Percentiles rank a stretch among this genome's conserved stretches.
Evolutionary conservation across 2,113 vertebrate genomes (phyloP).

Genomic region (Hystrix brachyura): DNA sequence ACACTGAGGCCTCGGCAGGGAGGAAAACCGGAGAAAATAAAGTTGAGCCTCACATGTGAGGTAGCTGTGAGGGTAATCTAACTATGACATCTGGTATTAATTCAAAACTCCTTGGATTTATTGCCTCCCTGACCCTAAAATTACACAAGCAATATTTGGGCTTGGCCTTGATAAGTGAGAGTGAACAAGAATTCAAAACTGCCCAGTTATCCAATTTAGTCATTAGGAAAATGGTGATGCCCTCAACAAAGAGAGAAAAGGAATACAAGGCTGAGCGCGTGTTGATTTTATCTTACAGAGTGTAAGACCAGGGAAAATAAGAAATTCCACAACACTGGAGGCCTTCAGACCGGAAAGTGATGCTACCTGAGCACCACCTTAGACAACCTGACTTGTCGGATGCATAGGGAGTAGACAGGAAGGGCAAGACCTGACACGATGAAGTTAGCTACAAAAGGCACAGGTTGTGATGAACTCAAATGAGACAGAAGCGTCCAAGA

Average conservation of each 20-base stretch:
- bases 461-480: background rate
- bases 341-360: background rate
- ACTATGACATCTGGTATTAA: background rate
- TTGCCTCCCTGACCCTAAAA: background rate
- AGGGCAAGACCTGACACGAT: background rate
- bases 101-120: rapidly evolving
- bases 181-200: background rate
- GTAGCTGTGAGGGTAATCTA: background rate
- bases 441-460: background rate
- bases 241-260: background rate
- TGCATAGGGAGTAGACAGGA: rapidly evolving
- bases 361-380: background rate
- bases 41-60: background rate
- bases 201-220: background rate
- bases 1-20: background rate
- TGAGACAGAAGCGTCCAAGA: background rate
- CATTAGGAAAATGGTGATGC: background rate
- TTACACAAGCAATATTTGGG: background rate
- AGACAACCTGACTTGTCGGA: background rate
- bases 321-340: background rate
- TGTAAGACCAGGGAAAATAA: background rate
- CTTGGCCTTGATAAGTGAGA: background rate
- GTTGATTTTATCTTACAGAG: background rate
- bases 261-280: background rate
- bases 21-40: background rate